Evolutionary conservation across 2,888 invertebrate genomes (phyloP).

Genomic region (Agelastica alni): DNA sequence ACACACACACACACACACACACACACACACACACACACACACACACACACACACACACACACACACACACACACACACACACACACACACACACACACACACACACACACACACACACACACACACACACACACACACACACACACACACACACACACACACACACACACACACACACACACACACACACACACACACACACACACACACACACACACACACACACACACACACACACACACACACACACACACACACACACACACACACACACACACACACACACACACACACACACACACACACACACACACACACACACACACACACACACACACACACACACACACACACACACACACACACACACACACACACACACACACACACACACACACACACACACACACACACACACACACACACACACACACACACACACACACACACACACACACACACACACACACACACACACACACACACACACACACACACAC

Average conservation of each 20-base stretch:
- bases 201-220: not conserved
- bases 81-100: not conserved
- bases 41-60: not conserved
- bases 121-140: not conserved
- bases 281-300: not conserved
- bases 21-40: not conserved
- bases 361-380: not conserved
- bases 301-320: not conserved
- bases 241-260: not conserved
- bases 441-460: not conserved
- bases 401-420: not conserved
- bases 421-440: not conserved
- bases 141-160: not conserved
- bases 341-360: not conserved
- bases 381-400: not conserved
- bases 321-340: not conserved
- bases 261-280: not conserved
- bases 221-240: not conserved
- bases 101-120: not conserved
- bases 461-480: not conserved
- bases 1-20: not conserved
- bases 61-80: not conserved
- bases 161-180: not conserved
- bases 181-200: not conserved
- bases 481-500: not conserved